A percentile compares a stretch with the other conserved stretches of the same genome.
phyloP scores from a whole-genome alignment of 1,140 invertebrate species.

The Stegodyphus mimosarum region DNA sequence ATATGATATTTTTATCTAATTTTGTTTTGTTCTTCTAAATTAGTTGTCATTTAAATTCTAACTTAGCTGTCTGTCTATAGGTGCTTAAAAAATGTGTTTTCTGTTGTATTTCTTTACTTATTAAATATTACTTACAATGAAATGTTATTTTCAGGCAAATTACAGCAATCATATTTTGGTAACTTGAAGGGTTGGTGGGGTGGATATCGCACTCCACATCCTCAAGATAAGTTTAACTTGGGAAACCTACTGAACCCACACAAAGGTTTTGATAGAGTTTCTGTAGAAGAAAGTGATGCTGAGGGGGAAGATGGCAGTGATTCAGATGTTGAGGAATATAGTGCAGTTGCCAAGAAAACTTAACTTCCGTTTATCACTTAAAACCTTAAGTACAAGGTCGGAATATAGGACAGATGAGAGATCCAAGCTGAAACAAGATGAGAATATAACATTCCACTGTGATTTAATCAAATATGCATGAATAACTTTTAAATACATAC shows the following conservation, averaged over 20 bases:
- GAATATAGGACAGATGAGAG: background rate
- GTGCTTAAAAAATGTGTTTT: too few species aligned
- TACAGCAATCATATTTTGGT: conserved; percentile 50
- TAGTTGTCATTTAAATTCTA: too few species aligned
- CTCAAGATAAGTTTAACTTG: conserved; percentile 62
- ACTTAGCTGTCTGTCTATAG: too few species aligned
- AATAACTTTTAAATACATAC: too few species aligned
- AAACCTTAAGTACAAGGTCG: background rate
- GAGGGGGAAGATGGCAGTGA: conserved; percentile 63
- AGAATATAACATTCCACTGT: too few species aligned
- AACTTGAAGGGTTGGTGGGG: conserved; percentile 63
- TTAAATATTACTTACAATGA: too few species aligned
- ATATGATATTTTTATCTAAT: too few species aligned
- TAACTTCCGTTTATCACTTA: conserved; percentile 12
- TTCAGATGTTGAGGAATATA: conserved; percentile 65
- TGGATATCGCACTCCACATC: conserved; percentile 59
- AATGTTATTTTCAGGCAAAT: conserved; percentile 51
- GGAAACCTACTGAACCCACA: conserved; percentile 63
- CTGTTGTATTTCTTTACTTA: too few species aligned
- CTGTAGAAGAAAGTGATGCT: conserved; percentile 63
- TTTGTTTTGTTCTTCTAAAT: too few species aligned
- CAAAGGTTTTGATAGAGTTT: conserved; percentile 64
- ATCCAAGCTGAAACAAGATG: too few species aligned
- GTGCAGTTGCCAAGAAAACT: conserved; percentile 62
- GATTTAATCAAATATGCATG: too few species aligned